Percentiles rank a stretch among this genome's conserved stretches.
phyloP scores from a whole-genome alignment of 2,113 vertebrate species.

The Larimichthys crocea region DNA sequence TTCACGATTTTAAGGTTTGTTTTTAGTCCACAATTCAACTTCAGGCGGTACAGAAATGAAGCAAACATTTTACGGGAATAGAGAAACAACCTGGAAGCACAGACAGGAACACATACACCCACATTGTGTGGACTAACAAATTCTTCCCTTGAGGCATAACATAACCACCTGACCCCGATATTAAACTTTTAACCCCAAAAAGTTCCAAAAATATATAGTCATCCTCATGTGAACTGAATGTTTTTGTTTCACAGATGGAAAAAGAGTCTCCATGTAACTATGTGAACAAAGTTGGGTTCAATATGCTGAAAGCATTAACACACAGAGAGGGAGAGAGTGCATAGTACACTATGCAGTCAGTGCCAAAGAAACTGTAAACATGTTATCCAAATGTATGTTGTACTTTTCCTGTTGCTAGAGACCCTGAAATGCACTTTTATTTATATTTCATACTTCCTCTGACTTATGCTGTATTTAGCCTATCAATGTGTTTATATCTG shows the following conservation, averaged over 20 bases:
- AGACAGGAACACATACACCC: background rate
- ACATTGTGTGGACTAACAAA: background rate
- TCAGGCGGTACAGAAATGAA: background rate
- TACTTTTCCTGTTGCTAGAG: conserved; percentile 3
- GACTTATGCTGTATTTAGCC: background rate
- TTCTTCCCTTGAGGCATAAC: too few relatives aligned
- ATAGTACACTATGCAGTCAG: background rate
- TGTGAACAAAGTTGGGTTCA: background rate
- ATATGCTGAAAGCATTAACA: background rate
- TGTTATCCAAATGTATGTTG: conserved; percentile 22
- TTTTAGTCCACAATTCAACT: background rate
- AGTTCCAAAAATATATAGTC: background rate
- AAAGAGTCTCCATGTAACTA: background rate
- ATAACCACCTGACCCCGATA: too few relatives aligned
- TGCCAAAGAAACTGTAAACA: conserved; percentile 38
- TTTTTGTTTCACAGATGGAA: background rate
- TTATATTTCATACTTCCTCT: background rate
- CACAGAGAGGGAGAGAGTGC: background rate
- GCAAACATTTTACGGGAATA: background rate
- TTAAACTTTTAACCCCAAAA: background rate
- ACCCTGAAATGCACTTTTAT: background rate
- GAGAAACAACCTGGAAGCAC: background rate
- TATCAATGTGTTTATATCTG: background rate
- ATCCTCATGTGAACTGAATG: too few relatives aligned
- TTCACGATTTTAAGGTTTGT: background rate